Evolutionary conservation across 92 coral and sea anemone species (phyloP).

Genomic region (Desmophyllum pertusum): DNA sequence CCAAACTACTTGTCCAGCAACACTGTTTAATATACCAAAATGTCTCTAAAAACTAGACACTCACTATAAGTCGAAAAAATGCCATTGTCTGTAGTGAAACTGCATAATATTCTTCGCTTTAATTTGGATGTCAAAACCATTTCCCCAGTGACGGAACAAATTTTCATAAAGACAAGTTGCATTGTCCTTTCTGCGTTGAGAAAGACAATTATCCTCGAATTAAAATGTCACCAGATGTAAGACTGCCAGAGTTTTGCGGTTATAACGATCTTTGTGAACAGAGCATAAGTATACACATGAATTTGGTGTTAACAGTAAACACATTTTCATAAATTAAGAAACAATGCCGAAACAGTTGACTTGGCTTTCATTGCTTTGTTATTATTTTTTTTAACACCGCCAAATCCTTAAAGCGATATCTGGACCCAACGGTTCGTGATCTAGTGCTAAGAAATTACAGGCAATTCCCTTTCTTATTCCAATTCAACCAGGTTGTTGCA

Average conservation of each 20-base stretch:
- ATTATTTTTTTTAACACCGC: background rate
- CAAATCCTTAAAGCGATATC: background rate
- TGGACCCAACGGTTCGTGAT: background rate
- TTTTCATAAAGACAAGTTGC: background rate
- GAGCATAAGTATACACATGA: background rate
- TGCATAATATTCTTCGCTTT: background rate
- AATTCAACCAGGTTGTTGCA: background rate
- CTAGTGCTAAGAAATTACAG: background rate
- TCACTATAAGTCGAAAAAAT: background rate
- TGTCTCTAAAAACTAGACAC: background rate
- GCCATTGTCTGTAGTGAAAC: background rate
- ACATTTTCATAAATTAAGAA: background rate
- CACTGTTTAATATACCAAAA: background rate
- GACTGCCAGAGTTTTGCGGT: background rate
- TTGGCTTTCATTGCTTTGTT: background rate
- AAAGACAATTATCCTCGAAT: constrained; percentile 7
- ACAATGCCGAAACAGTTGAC: constrained; percentile 6
- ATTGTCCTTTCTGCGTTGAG: background rate
- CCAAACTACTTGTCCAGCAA: background rate
- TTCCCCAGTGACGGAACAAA: background rate
- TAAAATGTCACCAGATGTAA: background rate
- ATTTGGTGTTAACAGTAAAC: background rate
- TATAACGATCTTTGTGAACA: background rate
- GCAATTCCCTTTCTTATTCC: background rate
- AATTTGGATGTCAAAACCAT: background rate